Conservation (phyloP, 2,888 invertebrate species). For the Apamea epomidion region DNA sequence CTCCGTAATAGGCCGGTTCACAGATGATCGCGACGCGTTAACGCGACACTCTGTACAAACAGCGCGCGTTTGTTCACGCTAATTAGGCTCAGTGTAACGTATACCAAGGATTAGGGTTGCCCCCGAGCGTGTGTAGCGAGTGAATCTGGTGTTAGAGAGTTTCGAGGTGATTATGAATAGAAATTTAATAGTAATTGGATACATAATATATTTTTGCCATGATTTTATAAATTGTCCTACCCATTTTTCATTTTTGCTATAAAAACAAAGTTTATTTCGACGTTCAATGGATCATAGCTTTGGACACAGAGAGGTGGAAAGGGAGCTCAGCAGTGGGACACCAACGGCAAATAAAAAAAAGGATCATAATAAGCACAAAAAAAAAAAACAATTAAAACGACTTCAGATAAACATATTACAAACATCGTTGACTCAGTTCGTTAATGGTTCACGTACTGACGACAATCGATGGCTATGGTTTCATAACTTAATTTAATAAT, state of each 20-base stretch:
- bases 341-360: too few relatives aligned
- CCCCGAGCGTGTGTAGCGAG: slow-evolving; percentile 26
- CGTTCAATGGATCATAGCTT: too few relatives aligned
- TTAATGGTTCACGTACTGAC: not conserved
- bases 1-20: slow-evolving; percentile 67
- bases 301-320: too few relatives aligned
- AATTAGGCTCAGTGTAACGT: slow-evolving; percentile 77
- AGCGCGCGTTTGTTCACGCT: slow-evolving; percentile 79
- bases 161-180: not conserved
- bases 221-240: not conserved
- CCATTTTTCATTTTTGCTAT: not conserved
- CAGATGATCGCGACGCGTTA: slow-evolving; percentile 75
- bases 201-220: not conserved
- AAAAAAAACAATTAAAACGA: not conserved
- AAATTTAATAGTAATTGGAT: not conserved
- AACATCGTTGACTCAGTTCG: not conserved
- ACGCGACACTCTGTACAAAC: slow-evolving; percentile 72
- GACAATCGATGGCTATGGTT: not conserved
- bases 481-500: not conserved
- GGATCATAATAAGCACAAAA: not conserved
- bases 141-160: not conserved
- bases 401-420: not conserved
- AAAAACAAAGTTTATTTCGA: not conserved
- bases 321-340: too few relatives aligned
- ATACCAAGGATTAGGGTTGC: slow-evolving; percentile 64